Percentiles rank a stretch among this genome's conserved stretches.
These are phyloP conservation scores for Thalassoma bifasciatum DNA, from an alignment of 2,113 vertebrate genomes.

Conservation along the genomic window DNA sequence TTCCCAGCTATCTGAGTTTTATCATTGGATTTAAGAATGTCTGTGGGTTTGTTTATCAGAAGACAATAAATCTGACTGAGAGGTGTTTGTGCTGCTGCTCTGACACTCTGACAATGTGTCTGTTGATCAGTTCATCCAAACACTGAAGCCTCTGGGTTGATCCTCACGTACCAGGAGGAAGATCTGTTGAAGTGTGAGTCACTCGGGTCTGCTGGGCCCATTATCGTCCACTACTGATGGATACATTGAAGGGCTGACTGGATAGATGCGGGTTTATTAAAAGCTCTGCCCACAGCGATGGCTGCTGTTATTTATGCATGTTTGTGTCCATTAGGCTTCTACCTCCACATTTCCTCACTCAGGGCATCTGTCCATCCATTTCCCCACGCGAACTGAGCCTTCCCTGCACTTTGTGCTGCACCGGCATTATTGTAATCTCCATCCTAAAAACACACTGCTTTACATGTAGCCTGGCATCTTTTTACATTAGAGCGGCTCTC, in stretches of 20 bases:
- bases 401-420: conserved; percentile 85
- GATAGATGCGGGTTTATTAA: conserved; percentile 81
- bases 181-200: conserved; percentile 77
- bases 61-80: conserved; percentile 61
- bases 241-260: conserved; percentile 72
- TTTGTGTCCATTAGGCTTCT: conserved; percentile 98
- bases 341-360: conserved; percentile 90
- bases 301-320: conserved; percentile 92
- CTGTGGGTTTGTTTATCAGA: conserved; percentile 57
- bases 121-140: conserved; percentile 71
- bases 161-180: conserved; percentile 50
- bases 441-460: conserved; percentile 86
- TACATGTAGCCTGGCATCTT: conserved; percentile 92
- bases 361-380: conserved; percentile 84
- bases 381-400: conserved; percentile 79
- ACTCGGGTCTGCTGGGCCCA: conserved; percentile 76
- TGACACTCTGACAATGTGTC: conserved; percentile 71
- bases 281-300: conserved; percentile 79
- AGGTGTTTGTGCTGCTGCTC: conserved; percentile 62
- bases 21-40: conserved; percentile 51
- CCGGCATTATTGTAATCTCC: conserved; percentile 93
- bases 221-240: conserved; percentile 76
- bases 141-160: conserved; percentile 61
- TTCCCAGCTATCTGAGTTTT: conserved; percentile 47
- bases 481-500: conserved; percentile 91